A percentile compares a stretch with the other conserved stretches of the same genome.
phyloP scores from a whole-genome alignment of 2,113 vertebrate species.

The Pteruthius melanotis region DNA sequence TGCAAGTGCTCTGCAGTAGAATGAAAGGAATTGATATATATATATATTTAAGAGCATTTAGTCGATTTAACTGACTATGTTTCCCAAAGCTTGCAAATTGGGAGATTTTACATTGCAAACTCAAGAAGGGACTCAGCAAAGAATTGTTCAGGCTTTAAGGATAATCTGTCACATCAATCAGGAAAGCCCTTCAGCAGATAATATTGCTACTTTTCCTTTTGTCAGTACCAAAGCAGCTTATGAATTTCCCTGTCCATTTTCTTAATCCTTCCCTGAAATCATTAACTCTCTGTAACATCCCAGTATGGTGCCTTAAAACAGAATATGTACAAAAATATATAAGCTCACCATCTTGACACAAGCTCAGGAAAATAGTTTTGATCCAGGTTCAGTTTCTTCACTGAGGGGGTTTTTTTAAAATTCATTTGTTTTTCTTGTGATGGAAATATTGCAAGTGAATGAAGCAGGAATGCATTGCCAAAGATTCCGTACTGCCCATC shows the following conservation, averaged over 20 bases:
- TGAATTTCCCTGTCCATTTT: not conserved
- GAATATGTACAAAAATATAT: not conserved
- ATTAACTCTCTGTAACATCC: not conserved
- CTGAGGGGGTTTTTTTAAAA: too few species aligned
- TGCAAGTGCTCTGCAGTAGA: not conserved
- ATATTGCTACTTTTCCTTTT: not conserved
- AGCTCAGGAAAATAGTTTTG: not conserved
- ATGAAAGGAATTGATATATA: not conserved
- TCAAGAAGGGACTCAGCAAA: not conserved
- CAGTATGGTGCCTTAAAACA: not conserved
- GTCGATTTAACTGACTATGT: not conserved
- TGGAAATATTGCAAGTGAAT: not conserved
- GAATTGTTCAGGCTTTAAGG: not conserved
- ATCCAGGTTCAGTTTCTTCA: not conserved
- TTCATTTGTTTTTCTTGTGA: not conserved
- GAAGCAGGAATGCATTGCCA: not conserved
- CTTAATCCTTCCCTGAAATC: not conserved
- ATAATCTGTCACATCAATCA: not conserved
- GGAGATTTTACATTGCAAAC: slow-evolving; percentile 1
- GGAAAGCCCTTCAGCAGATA: not conserved
- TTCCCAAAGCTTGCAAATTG: not conserved
- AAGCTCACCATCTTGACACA: not conserved
- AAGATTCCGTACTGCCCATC: not conserved
- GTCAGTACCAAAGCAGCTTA: not conserved
- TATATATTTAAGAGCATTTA: not conserved